A percentile compares a stretch with the other conserved stretches of the same genome.
Conservation (phyloP, 2,113 vertebrate genomes). For the Triplophysa dalaica region DNA sequence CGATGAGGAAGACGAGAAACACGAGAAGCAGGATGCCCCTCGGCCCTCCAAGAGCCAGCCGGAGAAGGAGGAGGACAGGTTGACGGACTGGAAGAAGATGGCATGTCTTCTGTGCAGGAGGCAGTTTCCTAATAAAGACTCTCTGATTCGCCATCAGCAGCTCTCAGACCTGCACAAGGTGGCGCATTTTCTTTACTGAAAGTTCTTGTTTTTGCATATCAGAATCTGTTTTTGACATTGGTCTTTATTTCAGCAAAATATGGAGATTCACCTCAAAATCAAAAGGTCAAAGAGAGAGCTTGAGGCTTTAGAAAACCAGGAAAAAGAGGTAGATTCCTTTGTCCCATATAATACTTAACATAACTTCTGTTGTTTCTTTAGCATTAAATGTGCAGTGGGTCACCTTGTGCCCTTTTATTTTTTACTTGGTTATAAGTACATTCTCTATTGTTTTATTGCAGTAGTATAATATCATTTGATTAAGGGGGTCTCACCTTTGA, state of each 20-base stretch:
- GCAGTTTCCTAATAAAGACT: slow-evolving; percentile 95
- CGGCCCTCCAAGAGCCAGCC: slow-evolving; percentile 71
- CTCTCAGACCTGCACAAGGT: slow-evolving; percentile 98
- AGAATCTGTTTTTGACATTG: background rate
- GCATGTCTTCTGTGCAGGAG: slow-evolving; percentile 93
- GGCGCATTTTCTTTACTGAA: slow-evolving; percentile 28
- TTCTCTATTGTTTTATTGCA: too few relatives aligned
- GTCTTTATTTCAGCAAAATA: slow-evolving; percentile 86
- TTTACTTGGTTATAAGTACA: too few relatives aligned
- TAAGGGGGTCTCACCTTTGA: background rate
- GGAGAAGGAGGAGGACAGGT: slow-evolving; percentile 81
- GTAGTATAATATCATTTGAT: background rate
- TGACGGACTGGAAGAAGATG: slow-evolving; percentile 98
- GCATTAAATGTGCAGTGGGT: background rate
- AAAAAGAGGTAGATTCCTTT: slow-evolving; percentile 71
- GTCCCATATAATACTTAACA: background rate
- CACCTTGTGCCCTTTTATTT: background rate
- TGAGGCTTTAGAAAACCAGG: slow-evolving; percentile 91
- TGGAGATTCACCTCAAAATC: slow-evolving; percentile 95
- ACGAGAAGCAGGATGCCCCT: slow-evolving; percentile 79
- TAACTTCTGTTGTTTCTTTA: too few relatives aligned
- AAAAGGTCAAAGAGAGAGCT: slow-evolving; percentile 92
- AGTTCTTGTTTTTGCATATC: background rate
- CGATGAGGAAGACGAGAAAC: slow-evolving; percentile 92
- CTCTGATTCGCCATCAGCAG: slow-evolving; percentile 92